Conservation (phyloP, 2,797 vertebrate genomes). For the Steatocranus sp. region DNA sequence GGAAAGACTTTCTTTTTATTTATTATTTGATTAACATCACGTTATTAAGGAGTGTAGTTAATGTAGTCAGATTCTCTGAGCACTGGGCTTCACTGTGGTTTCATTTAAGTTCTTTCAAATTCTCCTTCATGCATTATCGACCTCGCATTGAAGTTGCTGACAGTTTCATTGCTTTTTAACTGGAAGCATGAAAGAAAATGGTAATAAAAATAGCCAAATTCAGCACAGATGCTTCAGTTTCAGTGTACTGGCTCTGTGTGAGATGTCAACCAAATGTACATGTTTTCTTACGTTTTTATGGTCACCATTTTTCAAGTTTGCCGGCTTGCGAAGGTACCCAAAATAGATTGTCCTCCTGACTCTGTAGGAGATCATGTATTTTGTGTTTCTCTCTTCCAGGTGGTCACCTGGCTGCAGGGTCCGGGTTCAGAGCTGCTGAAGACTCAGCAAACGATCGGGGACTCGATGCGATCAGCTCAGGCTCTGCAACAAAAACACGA, state of each 20-base stretch:
- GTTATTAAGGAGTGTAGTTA: not conserved
- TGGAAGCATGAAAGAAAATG: not conserved
- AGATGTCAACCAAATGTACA: not conserved
- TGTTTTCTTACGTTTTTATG: not conserved
- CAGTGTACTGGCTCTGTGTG: not conserved
- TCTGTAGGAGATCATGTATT: not conserved
- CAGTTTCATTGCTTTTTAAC: not conserved
- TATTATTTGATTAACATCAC: not conserved
- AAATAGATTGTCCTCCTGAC: not conserved
- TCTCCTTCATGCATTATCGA: not conserved
- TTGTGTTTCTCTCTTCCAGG: conserved; percentile 65
- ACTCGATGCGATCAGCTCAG: conserved; percentile 94
- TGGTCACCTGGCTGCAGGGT: conserved; percentile 98
- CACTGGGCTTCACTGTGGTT: not conserved
- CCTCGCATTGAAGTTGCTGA: not conserved
- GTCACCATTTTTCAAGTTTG: not conserved
- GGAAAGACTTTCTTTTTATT: not conserved
- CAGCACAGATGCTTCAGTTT: not conserved
- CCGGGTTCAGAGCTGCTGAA: conserved; percentile 94
- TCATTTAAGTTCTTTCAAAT: not conserved
- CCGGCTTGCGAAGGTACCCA: fast-evolving
- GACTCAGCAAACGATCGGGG: conserved; percentile 94
- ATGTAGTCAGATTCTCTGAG: not conserved
- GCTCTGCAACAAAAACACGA: conserved; percentile 97
- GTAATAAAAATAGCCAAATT: not conserved